Evolutionary conservation across 2,888 invertebrate genomes (phyloP).

Genomic region (Drosophila rubida): DNA sequence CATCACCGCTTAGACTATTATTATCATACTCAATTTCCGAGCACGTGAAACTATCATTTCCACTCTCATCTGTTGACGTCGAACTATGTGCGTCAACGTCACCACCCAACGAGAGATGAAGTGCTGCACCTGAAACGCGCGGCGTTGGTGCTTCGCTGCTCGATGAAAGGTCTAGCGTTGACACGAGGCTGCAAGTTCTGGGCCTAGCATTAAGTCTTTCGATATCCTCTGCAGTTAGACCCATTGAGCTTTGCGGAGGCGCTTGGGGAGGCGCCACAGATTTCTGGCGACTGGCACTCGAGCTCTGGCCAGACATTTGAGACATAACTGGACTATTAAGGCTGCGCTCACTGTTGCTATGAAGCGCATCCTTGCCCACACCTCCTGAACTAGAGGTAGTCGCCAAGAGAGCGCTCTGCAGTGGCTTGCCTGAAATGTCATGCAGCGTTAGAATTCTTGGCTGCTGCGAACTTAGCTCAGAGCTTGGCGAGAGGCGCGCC

Average conservation of each 20-base stretch:
- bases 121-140: conserved; percentile 88
- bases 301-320: conserved; percentile 94
- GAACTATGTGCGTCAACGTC: conserved; percentile 90
- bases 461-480: conserved; percentile 95
- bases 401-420: conserved; percentile 94
- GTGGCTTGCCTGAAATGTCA: conserved; percentile 96
- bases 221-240: conserved; percentile 96
- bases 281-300: conserved; percentile 91
- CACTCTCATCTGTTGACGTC: conserved; percentile 95
- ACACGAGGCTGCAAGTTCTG: conserved; percentile 95
- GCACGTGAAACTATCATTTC: conserved; percentile 98
- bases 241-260: conserved; percentile 91
- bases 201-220: conserved; percentile 95
- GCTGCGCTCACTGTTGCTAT: conserved; percentile 96
- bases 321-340: conserved; percentile 97
- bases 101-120: conserved; percentile 89
- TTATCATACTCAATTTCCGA: conserved; percentile 99
- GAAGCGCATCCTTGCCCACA: conserved; percentile 94
- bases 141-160: conserved; percentile 93
- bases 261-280: conserved; percentile 89
- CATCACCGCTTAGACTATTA: conserved; percentile 92
- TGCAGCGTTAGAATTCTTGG: conserved; percentile 96
- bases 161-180: conserved; percentile 97
- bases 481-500: conserved; percentile 95
- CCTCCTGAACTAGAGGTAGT: conserved; percentile 95